These are phyloP conservation scores for Lepus americanus DNA, from an alignment of 2,113 vertebrate genomes.

Conservation along the genomic window DNA sequence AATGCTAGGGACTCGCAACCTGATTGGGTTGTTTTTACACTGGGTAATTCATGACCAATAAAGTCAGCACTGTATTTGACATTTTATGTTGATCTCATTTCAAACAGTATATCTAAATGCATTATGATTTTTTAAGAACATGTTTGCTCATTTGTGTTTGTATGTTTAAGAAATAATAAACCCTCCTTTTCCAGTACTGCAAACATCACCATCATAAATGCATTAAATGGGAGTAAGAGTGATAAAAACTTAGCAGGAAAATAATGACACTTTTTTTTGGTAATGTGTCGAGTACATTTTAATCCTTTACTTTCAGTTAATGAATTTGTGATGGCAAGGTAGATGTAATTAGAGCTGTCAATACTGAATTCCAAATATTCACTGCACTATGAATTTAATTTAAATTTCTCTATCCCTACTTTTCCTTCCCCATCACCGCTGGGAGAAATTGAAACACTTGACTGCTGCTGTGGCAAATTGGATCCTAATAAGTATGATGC, in stretches of 20 bases:
- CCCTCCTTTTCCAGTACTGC: neutral
- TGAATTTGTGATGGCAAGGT: conserved; percentile 86
- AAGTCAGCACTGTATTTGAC: conserved; percentile 6
- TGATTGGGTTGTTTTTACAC: neutral
- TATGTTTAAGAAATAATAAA: neutral
- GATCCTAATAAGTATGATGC: conserved; percentile 89
- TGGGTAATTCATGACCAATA: neutral
- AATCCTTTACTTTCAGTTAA: conserved; percentile 83
- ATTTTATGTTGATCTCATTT: conserved; percentile 33
- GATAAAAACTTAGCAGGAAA: conserved; percentile 20
- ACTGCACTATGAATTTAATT: conserved; percentile 88
- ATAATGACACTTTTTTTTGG: conserved; percentile 25
- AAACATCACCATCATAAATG: neutral
- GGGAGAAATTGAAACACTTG: conserved; percentile 88
- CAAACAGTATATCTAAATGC: conserved; percentile 36
- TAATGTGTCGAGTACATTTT: conserved; percentile 76
- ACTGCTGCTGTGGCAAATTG: conserved; percentile 90
- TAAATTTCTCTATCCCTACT: conserved; percentile 85
- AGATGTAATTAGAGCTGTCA: conserved; percentile 88
- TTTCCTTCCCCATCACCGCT: conserved; percentile 83
- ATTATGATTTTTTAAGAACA: neutral
- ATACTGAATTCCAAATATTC: conserved; percentile 85
- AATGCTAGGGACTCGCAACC: neutral
- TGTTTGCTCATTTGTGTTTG: conserved; percentile 11
- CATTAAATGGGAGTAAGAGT: neutral